These are phyloP conservation scores for Hafferia zeledoni DNA, from an alignment of 2,797 vertebrate genomes.

Conservation along the genomic window DNA sequence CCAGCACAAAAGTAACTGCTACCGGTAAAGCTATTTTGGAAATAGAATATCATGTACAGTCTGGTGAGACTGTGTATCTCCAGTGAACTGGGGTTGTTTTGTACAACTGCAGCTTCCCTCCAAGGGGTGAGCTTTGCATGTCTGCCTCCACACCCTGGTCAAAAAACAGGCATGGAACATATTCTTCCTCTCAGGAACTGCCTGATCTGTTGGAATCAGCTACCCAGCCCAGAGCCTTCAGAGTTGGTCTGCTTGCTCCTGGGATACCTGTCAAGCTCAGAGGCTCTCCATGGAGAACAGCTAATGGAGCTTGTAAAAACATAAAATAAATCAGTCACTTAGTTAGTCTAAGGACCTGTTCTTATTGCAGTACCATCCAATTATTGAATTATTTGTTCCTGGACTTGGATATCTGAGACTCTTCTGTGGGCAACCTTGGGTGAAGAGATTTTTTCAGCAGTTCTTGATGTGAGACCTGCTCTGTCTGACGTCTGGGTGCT, in stretches of 20 bases:
- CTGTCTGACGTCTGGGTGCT: background rate
- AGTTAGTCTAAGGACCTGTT: background rate
- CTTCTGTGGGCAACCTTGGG: background rate
- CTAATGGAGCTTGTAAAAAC: background rate
- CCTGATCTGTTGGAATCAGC: background rate
- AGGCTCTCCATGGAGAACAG: background rate
- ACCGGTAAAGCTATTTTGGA: background rate
- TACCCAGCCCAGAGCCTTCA: background rate
- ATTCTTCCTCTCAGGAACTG: background rate
- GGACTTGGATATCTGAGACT: background rate
- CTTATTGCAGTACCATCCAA: background rate
- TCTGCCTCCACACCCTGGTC: background rate
- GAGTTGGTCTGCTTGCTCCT: background rate
- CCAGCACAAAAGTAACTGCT: background rate
- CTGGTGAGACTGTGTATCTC: background rate
- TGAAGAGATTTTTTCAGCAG: background rate
- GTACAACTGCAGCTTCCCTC: background rate
- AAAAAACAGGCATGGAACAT: background rate
- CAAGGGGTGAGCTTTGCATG: background rate
- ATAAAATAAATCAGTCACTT: background rate
- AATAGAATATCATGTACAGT: background rate
- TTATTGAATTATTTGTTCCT: background rate
- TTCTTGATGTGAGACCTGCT: constrained; percentile 8
- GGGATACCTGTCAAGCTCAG: background rate
- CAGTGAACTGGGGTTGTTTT: background rate